phyloP scores from a whole-genome alignment of 2,888 invertebrate species.

The Drosophila greeni region DNA sequence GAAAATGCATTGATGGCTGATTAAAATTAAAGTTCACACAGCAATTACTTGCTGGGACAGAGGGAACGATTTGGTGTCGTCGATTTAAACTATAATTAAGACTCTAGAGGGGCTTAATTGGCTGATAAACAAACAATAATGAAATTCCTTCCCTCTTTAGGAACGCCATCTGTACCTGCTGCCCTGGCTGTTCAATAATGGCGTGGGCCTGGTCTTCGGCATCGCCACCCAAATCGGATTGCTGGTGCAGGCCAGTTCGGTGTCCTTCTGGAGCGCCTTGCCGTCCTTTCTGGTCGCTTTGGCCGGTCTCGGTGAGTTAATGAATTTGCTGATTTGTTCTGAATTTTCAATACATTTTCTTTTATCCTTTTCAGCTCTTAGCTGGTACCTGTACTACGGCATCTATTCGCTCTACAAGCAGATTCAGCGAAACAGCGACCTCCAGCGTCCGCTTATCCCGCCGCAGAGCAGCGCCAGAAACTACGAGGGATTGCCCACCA shows the following conservation, averaged over 20 bases:
- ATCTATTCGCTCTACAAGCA: conserved; percentile 64
- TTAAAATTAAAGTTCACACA: not conserved
- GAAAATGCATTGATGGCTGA: not conserved
- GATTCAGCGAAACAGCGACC: conserved; percentile 50
- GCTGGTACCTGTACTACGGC: conserved; percentile 51
- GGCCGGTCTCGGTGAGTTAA: not conserved
- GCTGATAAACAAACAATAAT: not conserved
- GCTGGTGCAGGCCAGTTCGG: not conserved
- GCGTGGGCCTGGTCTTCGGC: conserved; percentile 46
- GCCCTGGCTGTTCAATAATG: conserved; percentile 67
- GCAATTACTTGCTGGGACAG: not conserved
- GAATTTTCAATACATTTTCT: no score
- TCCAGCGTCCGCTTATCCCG: conserved; percentile 52
- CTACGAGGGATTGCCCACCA: not conserved
- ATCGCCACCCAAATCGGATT: conserved; percentile 29
- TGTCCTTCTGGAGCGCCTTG: not conserved
- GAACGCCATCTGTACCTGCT: conserved; percentile 66
- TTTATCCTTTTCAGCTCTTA: not conserved
- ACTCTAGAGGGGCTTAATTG: not conserved
- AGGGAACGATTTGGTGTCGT: not conserved
- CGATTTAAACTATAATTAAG: not conserved
- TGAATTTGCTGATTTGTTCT: not conserved
- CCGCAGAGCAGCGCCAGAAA: conserved; percentile 4
- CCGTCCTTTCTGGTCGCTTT: not conserved
- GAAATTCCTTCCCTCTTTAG: conserved; percentile 30